Evolutionary conservation across 2,888 invertebrate species (phyloP), one percentile per base, ranked within the genome.

Genomic region (Pseudoips prasinana): DNA sequence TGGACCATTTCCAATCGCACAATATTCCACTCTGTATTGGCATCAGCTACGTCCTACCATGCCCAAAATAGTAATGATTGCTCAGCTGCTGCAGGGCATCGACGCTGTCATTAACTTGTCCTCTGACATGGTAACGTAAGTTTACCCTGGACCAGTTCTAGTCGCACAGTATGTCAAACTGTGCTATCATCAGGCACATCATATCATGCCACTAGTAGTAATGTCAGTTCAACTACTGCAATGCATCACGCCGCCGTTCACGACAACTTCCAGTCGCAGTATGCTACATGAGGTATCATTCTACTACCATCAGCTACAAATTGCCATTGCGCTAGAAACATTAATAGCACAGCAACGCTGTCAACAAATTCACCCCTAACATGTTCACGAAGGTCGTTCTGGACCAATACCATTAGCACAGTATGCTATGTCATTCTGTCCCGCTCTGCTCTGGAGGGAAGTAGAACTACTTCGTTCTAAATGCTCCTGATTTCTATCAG

Each of bases 321-420:
- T n/a, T 97, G 0, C 86, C 25, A 96, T 97, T 45, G 92, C 96
- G 7, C 81, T 95, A 17, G 92, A 94, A 60, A 91, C 97, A 63
- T 96, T 97, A 95, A 69, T 96, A 1, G 94, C 96, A 0, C 97
- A 97, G 70, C 97, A 97, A 96, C 76, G 95, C 95, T 1, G 95
- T 94, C 29, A 95, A 96, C 75, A 95, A 92, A n/a, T 90, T 96
- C 93, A 88, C 96, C 96, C 0, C 95, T 0, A 86, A 90, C 29
- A 96, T 97, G 51, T 97, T 97, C 85, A 72, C 71, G 41, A 90
- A 88, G 55, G 95, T 96, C 1, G 91, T 92, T 0, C 76, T 97
- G 14, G 79, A 73, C 1, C 83, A 83, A 0, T 59, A 69, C 0
- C 88, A 90, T 18, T 92, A n/a, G n/a, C 97, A 0, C 93, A 94